A percentile compares a stretch with the other conserved stretches of the same genome.
Conservation (phyloP, 2,888 invertebrate genomes). For the Erpobdella octoculata region DNA sequence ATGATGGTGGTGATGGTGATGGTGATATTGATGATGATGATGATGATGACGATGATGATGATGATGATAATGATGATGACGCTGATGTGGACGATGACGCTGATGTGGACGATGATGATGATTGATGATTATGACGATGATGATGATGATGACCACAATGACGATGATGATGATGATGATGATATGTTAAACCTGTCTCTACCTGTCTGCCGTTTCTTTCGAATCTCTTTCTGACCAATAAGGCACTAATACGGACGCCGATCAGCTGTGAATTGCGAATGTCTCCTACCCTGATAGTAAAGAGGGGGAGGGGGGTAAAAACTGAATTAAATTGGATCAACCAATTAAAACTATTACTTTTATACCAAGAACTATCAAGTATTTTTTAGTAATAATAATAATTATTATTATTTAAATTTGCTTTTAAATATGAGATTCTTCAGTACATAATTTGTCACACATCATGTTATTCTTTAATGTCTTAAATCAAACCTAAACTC, state of each 20-base stretch:
- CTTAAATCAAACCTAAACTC: slow-evolving; percentile 23
- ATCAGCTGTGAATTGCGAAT: slow-evolving; percentile 45
- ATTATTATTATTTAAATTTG: neutral
- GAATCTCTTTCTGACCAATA: slow-evolving; percentile 83
- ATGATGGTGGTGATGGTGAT: neutral
- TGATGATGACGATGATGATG: neutral
- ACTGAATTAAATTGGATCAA: no score
- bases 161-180: neutral
- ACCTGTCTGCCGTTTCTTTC: slow-evolving; percentile 60
- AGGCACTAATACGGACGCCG: slow-evolving; percentile 84
- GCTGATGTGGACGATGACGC: neutral
- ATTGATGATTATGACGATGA: neutral
- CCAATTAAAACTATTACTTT: no score
- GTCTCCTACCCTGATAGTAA: slow-evolving; percentile 52
- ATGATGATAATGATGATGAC: neutral
- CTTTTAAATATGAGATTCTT: no score
- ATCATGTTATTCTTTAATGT: no score
- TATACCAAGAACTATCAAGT: neutral
- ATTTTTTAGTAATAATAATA: neutral
- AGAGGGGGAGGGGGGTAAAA: slow-evolving; percentile 43
- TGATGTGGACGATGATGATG: neutral
- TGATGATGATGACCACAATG: neutral
- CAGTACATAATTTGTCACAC: no score
- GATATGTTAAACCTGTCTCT: neutral
- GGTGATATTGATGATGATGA: neutral